Percentiles rank a stretch among this genome's conserved stretches.
These are phyloP conservation scores for Magallana nippona DNA, from an alignment of 2,888 invertebrate species.

Conservation along the genomic window DNA sequence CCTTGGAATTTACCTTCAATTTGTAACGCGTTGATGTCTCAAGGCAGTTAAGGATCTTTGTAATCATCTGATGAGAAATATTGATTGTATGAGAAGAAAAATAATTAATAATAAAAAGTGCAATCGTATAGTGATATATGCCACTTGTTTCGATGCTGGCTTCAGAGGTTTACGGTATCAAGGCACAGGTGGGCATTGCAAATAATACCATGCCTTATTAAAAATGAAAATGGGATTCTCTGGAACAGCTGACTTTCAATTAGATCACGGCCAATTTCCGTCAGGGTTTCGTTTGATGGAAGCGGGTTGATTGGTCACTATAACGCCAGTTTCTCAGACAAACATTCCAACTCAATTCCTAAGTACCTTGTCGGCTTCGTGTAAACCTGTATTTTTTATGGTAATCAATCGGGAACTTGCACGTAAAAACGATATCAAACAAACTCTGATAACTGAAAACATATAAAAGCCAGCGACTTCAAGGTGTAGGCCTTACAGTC, in stretches of 20 bases:
- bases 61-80: too few species aligned
- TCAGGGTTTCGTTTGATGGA: slow-evolving; percentile 2
- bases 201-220: neutral
- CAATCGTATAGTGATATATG: too few species aligned
- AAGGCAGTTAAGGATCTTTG: too few species aligned
- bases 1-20: too few species aligned
- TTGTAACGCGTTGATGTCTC: too few species aligned
- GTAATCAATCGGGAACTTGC: slow-evolving; percentile 16
- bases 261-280: neutral
- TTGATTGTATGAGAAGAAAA: too few species aligned
- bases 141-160: too few species aligned
- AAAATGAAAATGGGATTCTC: neutral
- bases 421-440: slow-evolving; percentile 18
- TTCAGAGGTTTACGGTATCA: neutral
- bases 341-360: neutral
- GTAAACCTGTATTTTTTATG: neutral
- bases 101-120: too few species aligned
- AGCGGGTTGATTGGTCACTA: neutral
- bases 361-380: neutral
- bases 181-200: neutral
- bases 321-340: slow-evolving; percentile 8
- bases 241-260: neutral
- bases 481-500: neutral
- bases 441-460: slow-evolving; percentile 16
- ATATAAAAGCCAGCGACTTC: slow-evolving; percentile 15